Base-by-base conservation (phyloP, 1,140 invertebrate genomes). In the Patella vulgata region DNA sequence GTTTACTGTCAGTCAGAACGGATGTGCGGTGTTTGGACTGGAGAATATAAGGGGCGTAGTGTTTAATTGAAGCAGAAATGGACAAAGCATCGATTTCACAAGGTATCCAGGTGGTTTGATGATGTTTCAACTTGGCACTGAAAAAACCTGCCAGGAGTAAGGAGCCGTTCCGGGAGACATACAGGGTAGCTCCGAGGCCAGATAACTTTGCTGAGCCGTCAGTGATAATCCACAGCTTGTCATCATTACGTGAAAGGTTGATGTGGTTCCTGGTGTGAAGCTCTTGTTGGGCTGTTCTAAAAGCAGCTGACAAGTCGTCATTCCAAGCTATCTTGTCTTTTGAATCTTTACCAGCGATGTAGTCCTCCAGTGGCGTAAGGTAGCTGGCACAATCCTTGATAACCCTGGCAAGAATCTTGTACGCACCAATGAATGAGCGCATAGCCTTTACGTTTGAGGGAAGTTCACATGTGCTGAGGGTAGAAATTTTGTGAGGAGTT, bases 191-290 rank as follows among this genome's bases (percentile, higher is more conserved):
- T 9, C 59, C 65, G 30, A 68, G 51, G n/a, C 61, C 71, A 21
- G 23, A 46, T 44, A 47, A 61, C 5, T 28, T 51, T 4, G 68
- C 55, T 1, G 70, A 57, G 17, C 67, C 67, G 62, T 71, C 66
- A 3, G 71, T 73, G 0, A 75, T 61, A 40, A 73, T 73, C 63
- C 68, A 73, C 9, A 65, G 40, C 31, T 62, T 17, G 44, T 73
- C 66, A 25, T 27, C 23, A n/a, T 36, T 12, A 28, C 47, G 11
- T n/a, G 73, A 66, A 12, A 75, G 40, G 1, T 39, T 12, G 23
- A 71, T 69, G 9, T 55, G 19, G 30, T 65, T 62, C 31, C 50
- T 30, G 1, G 51, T 30, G 2, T 2, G 4, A 4, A 73, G 19
- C 3, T 40, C 17, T 9, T 39, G 12, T 42, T 70, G 55, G 2